Evolutionary conservation across 2,113 vertebrate species (phyloP).

Genomic region (Microcebus jonahi): DNA sequence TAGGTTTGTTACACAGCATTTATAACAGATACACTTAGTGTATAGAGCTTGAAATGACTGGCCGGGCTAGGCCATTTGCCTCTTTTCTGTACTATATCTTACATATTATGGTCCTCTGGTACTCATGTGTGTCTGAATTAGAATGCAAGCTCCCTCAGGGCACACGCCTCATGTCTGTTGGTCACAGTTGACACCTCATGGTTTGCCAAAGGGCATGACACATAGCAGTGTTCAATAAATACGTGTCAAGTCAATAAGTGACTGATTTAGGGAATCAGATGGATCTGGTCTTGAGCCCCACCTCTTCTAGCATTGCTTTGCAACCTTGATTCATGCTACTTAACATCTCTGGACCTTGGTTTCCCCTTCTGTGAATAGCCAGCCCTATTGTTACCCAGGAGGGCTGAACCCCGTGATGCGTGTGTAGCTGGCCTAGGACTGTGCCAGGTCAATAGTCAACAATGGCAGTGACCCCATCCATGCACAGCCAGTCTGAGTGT

Average conservation of each 20-base stretch:
- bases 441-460: neutral
- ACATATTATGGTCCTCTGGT: neutral
- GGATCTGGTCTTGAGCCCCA: accelerated
- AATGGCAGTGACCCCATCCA: accelerated
- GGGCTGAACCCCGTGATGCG: accelerated
- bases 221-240: accelerated
- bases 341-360: neutral
- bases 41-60: accelerated
- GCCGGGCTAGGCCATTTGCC: too few species aligned
- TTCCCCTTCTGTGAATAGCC: neutral
- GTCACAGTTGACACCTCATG: neutral
- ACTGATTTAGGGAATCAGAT: neutral
- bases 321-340: neutral
- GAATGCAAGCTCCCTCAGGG: neutral
- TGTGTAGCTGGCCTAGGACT: accelerated
- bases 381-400: accelerated
- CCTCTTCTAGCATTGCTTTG: neutral
- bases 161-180: accelerated
- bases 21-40: accelerated
- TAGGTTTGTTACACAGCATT: neutral
- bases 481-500: slow-evolving; percentile 54
- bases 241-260: neutral
- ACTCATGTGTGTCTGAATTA: neutral
- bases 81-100: neutral
- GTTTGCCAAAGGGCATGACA: accelerated